A percentile compares a stretch with the other conserved stretches of the same genome.
phyloP scores from a whole-genome alignment of 2,797 vertebrate species.

The Falco peregrinus region DNA sequence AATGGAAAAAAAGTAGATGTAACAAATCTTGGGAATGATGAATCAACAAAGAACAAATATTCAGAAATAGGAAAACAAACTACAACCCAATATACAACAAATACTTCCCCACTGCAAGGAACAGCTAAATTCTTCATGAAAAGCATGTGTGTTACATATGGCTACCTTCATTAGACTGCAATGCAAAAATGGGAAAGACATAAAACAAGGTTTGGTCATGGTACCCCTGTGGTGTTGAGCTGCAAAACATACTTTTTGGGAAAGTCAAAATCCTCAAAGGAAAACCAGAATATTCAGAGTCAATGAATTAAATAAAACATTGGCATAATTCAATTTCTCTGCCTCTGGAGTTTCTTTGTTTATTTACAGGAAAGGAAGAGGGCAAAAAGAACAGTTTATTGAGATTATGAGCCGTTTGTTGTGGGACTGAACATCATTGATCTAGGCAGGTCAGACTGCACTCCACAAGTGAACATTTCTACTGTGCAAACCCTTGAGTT shows the following conservation, averaged over 20 bases:
- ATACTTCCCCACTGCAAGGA: not conserved
- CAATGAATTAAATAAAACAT: not conserved
- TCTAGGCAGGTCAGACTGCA: not conserved
- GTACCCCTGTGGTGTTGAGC: not conserved
- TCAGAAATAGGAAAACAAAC: not conserved
- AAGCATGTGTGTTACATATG: not conserved
- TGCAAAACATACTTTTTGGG: not conserved
- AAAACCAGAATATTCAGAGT: conserved; percentile 8
- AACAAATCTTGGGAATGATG: not conserved
- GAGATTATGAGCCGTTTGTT: not conserved
- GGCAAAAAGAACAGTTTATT: not conserved
- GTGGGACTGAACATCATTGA: not conserved
- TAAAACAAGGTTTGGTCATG: not conserved
- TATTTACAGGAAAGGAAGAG: not conserved
- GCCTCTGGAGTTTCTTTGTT: not conserved
- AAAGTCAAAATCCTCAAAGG: not conserved
- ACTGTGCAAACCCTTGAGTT: not conserved
- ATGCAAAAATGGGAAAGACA: conserved; percentile 6
- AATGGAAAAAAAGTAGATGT: not conserved
- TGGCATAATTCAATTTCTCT: not conserved
- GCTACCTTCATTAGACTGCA: not conserved
- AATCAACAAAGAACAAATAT: conserved; percentile 9
- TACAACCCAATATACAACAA: not conserved
- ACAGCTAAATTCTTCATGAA: not conserved
- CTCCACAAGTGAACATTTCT: not conserved